phyloP scores from a whole-genome alignment of 1,140 invertebrate species.

The Bradysia coprophila region DNA sequence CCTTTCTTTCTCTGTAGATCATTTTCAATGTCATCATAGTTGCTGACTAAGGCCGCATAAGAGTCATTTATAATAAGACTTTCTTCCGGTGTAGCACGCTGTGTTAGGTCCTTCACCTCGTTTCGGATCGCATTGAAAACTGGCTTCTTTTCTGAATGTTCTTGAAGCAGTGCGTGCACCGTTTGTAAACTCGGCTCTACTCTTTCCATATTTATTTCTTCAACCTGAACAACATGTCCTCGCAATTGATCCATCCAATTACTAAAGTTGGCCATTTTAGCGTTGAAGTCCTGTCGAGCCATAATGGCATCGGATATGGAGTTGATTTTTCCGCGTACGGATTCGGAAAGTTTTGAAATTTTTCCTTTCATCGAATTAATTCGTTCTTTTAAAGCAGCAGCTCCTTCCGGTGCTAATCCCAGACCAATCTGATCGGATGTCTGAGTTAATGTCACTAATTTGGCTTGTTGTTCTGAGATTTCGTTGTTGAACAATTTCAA shows the following conservation, averaged over 20 bases:
- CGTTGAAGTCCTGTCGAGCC: slow-evolving; percentile 65
- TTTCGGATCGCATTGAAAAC: slow-evolving; percentile 55
- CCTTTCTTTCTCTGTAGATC: slow-evolving; percentile 54
- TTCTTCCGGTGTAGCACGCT: slow-evolving; percentile 48
- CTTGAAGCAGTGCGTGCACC: slow-evolving; percentile 58
- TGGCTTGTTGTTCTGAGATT: slow-evolving; percentile 61
- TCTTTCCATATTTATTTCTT: slow-evolving; percentile 60
- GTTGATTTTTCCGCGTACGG: slow-evolving; percentile 52
- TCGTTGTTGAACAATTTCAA: slow-evolving; percentile 63
- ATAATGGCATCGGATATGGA: slow-evolving; percentile 60
- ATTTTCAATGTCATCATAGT: slow-evolving; percentile 58
- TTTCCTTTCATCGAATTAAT: slow-evolving; percentile 52
- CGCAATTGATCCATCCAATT: slow-evolving; percentile 67
- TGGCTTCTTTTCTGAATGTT: slow-evolving; percentile 59
- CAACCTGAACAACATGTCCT: slow-evolving; percentile 52
- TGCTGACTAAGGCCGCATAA: slow-evolving; percentile 50
- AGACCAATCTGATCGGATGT: slow-evolving; percentile 58
- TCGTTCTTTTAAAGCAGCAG: slow-evolving; percentile 44
- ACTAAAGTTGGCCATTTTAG: slow-evolving; percentile 59
- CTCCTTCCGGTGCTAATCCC: slow-evolving; percentile 55
- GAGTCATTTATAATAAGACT: slow-evolving; percentile 48
- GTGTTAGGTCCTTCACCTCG: slow-evolving; percentile 58
- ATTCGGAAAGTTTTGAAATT: slow-evolving; percentile 49
- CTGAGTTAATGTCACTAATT: slow-evolving; percentile 59
- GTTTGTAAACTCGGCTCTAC: slow-evolving; percentile 59